These are phyloP conservation scores for Dromiciops gliroides DNA, from an alignment of 2,113 vertebrate species.

Conservation along the genomic window DNA sequence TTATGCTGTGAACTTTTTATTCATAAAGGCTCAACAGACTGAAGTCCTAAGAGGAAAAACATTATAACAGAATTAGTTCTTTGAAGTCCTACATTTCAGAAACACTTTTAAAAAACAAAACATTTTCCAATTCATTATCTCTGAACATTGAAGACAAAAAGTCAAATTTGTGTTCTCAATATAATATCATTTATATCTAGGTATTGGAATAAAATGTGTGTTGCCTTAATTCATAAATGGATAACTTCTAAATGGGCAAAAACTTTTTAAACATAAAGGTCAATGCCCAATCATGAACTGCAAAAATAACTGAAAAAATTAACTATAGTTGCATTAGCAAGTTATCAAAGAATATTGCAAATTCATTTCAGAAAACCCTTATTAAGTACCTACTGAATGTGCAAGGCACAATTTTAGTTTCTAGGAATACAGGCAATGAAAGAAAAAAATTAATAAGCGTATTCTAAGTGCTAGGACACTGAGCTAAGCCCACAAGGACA, in stretches of 20 bases:
- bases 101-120: slow-evolving; percentile 10
- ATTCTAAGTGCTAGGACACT: background rate
- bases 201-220: background rate
- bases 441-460: background rate
- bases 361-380: background rate
- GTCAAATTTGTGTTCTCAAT: background rate
- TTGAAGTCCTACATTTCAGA: background rate
- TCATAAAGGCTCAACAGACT: slow-evolving; percentile 56
- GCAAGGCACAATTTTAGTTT: background rate
- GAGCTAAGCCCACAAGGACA: background rate
- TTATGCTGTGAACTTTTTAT: background rate
- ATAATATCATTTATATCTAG: background rate
- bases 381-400: background rate
- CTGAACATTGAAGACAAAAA: slow-evolving; percentile 18
- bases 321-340: background rate
- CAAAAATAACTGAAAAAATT: background rate
- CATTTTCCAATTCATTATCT: slow-evolving; percentile 42
- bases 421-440: background rate
- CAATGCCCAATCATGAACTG: background rate
- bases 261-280: background rate
- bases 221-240: background rate
- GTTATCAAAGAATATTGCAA: background rate
- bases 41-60: slow-evolving; percentile 62
- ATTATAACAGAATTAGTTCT: slow-evolving; percentile 51
- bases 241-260: background rate